Base-by-base conservation (phyloP, 2,888 invertebrate genomes). In the Cephus pulcher region DNA sequence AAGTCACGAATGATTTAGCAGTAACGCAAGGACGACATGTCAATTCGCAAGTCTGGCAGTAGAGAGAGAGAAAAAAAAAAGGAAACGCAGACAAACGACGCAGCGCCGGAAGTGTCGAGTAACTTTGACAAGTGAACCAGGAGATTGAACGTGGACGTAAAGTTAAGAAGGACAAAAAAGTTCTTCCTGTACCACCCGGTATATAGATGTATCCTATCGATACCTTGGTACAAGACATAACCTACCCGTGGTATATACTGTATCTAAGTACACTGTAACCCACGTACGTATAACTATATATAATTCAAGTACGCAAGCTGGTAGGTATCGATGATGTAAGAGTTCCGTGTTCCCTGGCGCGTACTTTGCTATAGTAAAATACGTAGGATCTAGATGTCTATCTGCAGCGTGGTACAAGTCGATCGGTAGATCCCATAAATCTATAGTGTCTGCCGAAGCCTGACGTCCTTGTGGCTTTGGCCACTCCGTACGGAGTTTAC, bases 391-490 rank as follows among this genome's bases (percentile, higher is more conserved):
- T 84, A 86, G 86, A 87, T 85, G 86, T 82, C 85, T 86, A 88
- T 88, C 88, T 84, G 81, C 79, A 84, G 82, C 78, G 79, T 76
- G 87, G 84, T 85, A 86, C 85, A 83, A 82, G 81, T 85, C 84
- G 83, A 84, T 84, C 86, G 85, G 86, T 85, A 87, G 86, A 86
- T 85, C 86, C 83, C 84, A 85, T 86, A 85, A 86, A 86, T 87
- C 85, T 86, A 81, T 82, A 80, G 82, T 83, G 86, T 83, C 83
- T 83, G 86, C 82, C 82, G 81, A 82, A 82, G 80, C 87, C 82
- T 83, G 87, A 86, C 87, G 89, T 88, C 89, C 89, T 89, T 89
- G 89, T 85, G 81, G 34, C 71, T 71, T 34, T 34, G 33, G 82
- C 74, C 83, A 83, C 84, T 82, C 84, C 82, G 84, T 84, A 82